Conservation (phyloP, 2,888 invertebrate genomes). For the Drosophila pseudotakahashii region DNA sequence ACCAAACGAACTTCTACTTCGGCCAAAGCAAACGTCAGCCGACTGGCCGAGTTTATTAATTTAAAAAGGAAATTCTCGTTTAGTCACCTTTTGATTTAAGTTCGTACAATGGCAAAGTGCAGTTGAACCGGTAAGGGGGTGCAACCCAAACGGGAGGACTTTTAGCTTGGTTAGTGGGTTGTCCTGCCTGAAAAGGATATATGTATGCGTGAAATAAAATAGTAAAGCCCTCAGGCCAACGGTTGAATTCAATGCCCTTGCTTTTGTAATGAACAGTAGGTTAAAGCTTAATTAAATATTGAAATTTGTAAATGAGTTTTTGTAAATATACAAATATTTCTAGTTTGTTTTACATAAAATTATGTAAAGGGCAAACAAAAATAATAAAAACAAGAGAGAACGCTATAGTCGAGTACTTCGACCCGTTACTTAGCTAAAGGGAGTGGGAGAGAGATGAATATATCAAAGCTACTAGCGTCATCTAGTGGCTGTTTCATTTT, state of each 20-base stretch:
- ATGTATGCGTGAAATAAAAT: neutral
- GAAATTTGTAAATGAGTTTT: no score
- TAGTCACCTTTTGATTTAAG: constrained; percentile 82
- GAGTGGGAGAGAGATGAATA: no score
- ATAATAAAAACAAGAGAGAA: no score
- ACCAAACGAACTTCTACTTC: constrained; percentile 2
- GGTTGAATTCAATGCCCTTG: constrained; percentile 3
- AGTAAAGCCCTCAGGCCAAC: neutral
- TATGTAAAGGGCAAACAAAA: no score
- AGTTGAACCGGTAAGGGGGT: constrained; percentile 1
- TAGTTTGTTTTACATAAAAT: no score
- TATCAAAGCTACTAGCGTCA: no score
- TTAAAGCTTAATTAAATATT: no score
- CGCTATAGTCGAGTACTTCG: no score
- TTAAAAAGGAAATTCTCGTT: constrained; percentile 84
- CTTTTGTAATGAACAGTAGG: constrained; percentile 12
- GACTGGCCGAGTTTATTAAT: constrained; percentile 78
- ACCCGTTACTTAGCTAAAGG: no score
- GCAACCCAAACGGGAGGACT: neutral
- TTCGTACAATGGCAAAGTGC: constrained; percentile 46
- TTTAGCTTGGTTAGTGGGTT: constrained; percentile 25
- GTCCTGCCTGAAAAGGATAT: constrained; percentile 15
- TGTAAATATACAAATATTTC: no score
- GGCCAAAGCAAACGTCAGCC: constrained; percentile 25
- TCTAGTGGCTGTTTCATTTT: no score